Base-by-base conservation (phyloP, 2,797 vertebrate species). In the Tympanoctomys barrerae region DNA sequence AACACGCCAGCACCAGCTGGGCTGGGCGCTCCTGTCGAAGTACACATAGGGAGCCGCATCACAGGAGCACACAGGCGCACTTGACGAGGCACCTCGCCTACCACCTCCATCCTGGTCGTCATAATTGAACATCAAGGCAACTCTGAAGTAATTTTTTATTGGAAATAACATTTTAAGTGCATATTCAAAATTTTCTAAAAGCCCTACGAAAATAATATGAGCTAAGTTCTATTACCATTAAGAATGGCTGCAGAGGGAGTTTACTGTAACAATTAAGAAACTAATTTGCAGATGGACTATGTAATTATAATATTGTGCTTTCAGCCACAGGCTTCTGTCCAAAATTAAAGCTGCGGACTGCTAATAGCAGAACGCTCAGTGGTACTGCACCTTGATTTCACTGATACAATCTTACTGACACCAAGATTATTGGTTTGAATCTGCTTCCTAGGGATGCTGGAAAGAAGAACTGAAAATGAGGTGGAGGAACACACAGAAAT, bases 1-100 rank as follows among this genome's bases (percentile, higher is more conserved):
- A 98, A 98, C 97, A 77, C 1, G 87, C 96, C 91, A 96, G 95
- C 1, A 88, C 96, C 91, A 95, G 95, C 96, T 96, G 82, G 98
- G 98, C 96, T 97, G 70, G 80, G 97, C 97, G 7, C 96, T 97
- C 93, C 94, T 94, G 95, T 96, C 97, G 77, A 91, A 68, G 84
- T 64, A 5, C 33, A 77, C 7, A 96, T 1, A 16, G 94, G 79
- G 95, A 98, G 93, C 78, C 77, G 96, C 97, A 89, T 90, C 83
- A 75, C 49, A 33, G 81, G 94, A 94, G 95, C 6, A 87, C 82
- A 95, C 7, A 88, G 86, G 73, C 62, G 42, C 42, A 42, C 79
- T 94, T 94, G 80, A 90, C 57, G 33, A 54, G 95, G 80, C 92
- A 95, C 61, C 89, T 92, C 89, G 89, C 39, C 66, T 90, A 81